phyloP scores from a whole-genome alignment of 2,888 invertebrate genomes.

The Hesperia comma region DNA sequence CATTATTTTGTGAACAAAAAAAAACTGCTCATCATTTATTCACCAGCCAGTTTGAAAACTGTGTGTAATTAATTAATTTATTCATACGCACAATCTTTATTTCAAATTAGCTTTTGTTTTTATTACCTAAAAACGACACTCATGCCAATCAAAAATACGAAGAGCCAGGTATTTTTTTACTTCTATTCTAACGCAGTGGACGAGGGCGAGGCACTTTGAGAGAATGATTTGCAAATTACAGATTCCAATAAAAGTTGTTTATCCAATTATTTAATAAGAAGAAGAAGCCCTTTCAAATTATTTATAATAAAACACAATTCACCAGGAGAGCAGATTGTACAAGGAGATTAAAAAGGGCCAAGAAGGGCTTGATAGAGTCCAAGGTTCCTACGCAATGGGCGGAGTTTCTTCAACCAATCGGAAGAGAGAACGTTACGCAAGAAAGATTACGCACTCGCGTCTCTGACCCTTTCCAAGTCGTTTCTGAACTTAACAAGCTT shows the following conservation, averaged over 20 bases:
- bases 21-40: constrained; percentile 66
- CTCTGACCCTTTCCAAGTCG: constrained; percentile 51
- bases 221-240: too few species aligned
- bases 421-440: constrained; percentile 69
- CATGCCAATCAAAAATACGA: too few species aligned
- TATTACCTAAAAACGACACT: too few species aligned
- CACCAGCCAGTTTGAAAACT: constrained; percentile 49
- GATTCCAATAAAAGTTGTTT: background rate
- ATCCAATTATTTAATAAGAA: constrained; percentile 60
- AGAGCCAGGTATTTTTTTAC: too few species aligned
- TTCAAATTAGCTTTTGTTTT: too few species aligned
- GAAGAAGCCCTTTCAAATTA: constrained; percentile 81
- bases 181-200: too few species aligned
- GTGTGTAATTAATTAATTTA: background rate
- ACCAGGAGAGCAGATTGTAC: constrained; percentile 72
- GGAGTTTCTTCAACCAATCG: constrained; percentile 75
- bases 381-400: constrained; percentile 81
- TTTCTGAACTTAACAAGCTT: background rate
- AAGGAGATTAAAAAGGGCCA: constrained; percentile 73
- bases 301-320: constrained; percentile 83
- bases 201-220: too few species aligned
- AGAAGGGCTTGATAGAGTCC: constrained; percentile 74
- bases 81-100: too few species aligned
- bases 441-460: constrained; percentile 66
- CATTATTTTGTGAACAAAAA: constrained; percentile 79